Evolutionary conservation across 1,140 invertebrate species (phyloP).

Genomic region (Drosophila orosa): DNA sequence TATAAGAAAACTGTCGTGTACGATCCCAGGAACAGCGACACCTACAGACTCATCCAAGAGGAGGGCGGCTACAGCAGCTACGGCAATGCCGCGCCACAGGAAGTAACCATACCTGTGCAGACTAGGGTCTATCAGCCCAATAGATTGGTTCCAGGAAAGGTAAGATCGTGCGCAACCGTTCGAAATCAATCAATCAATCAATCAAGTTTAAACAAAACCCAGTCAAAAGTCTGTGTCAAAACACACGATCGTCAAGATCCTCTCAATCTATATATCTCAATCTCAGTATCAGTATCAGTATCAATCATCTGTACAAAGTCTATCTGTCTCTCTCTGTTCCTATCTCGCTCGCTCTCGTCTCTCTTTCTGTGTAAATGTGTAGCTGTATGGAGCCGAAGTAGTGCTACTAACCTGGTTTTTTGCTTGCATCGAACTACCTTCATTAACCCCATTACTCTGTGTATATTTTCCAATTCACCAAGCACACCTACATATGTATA

Average conservation of each 20-base stretch:
- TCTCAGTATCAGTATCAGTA: conserved; percentile 6
- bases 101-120: conserved; percentile 87
- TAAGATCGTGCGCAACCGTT: conserved; percentile 80
- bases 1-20: conserved; percentile 90
- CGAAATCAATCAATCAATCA: conserved; percentile 47
- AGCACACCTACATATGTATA: conserved; percentile 27
- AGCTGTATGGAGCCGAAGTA: conserved; percentile 34
- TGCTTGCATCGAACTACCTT: conserved; percentile 52
- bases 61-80: conserved; percentile 85
- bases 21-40: conserved; percentile 93
- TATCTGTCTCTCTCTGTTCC: conserved; percentile 39
- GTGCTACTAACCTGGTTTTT: conserved; percentile 60
- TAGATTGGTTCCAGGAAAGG: conserved; percentile 86
- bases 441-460: conserved; percentile 68
- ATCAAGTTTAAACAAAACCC: conserved; percentile 42
- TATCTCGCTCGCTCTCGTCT: conserved; percentile 48
- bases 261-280: conserved; percentile 4
- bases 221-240: conserved; percentile 56
- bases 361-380: conserved; percentile 45
- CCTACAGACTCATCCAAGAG: conserved; percentile 92
- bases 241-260: conserved; percentile 33
- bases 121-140: conserved; percentile 90
- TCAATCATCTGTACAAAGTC: conserved; percentile 47
- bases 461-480: conserved; percentile 74
- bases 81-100: conserved; percentile 86